Evolutionary conservation across 2,113 vertebrate genomes (phyloP).

Genomic region (Clinocottus analis): DNA sequence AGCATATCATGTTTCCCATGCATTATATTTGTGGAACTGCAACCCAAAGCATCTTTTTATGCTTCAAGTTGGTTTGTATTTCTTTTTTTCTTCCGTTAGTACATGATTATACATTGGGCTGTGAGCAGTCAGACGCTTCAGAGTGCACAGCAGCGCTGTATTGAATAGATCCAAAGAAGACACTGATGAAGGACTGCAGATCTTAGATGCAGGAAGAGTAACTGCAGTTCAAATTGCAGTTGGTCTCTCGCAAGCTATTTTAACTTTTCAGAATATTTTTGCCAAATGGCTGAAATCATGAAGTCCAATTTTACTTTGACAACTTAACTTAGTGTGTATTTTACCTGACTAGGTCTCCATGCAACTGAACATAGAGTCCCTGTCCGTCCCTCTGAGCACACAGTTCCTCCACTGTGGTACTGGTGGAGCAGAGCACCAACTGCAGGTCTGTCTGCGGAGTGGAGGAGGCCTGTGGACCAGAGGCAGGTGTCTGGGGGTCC

Average conservation of each 20-base stretch:
- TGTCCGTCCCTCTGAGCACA: slow-evolving; percentile 86
- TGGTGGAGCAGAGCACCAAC: slow-evolving; percentile 92
- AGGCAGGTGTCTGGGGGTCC: slow-evolving; percentile 71
- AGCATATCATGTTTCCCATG: slow-evolving; percentile 25
- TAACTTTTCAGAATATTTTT: not conserved
- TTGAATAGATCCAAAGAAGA: slow-evolving; percentile 11
- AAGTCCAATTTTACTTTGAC: not conserved
- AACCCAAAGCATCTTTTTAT: slow-evolving; percentile 21
- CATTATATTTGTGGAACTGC: not conserved
- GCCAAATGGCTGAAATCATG: not conserved
- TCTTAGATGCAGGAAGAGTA: slow-evolving; percentile 2
- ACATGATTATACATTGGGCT: slow-evolving; percentile 12
- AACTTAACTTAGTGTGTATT: not conserved
- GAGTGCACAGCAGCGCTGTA: not conserved
- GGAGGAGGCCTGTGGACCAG: slow-evolving; percentile 77
- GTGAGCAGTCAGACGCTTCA: not conserved
- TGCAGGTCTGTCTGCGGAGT: slow-evolving; percentile 86
- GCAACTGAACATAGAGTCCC: slow-evolving; percentile 91
- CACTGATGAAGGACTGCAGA: slow-evolving; percentile 4
- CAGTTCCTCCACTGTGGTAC: slow-evolving; percentile 89
- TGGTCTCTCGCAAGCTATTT: not conserved
- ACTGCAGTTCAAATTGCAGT: not conserved
- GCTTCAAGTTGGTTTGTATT: not conserved
- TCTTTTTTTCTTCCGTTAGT: slow-evolving; percentile 7
- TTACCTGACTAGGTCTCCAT: slow-evolving; percentile 96